Evolutionary conservation across 2,113 vertebrate species (phyloP).

Genomic region (Pheucticus melanocephalus): DNA sequence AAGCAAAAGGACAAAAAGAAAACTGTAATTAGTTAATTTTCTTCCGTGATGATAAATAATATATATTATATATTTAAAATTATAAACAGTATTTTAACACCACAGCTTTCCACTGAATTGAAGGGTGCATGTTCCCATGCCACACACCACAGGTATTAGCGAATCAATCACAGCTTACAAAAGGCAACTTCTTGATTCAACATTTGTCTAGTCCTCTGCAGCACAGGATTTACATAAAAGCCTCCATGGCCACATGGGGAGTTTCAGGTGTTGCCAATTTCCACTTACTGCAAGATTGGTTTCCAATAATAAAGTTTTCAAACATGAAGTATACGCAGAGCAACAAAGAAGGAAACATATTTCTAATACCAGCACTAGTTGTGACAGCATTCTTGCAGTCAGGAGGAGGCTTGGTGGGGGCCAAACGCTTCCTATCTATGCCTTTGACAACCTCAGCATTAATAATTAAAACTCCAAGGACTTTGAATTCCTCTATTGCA

Average conservation of each 20-base stretch:
- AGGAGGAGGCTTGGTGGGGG: not conserved
- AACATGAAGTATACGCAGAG: not conserved
- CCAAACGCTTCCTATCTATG: not conserved
- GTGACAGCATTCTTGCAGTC: not conserved
- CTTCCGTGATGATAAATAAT: conserved; percentile 49
- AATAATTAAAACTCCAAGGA: not conserved
- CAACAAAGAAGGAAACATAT: not conserved
- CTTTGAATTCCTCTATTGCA: not conserved
- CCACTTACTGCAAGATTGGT: not conserved
- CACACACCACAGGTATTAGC: not conserved
- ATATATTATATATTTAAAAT: conserved; percentile 39
- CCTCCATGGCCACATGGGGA: not conserved
- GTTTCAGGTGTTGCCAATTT: not conserved
- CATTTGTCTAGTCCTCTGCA: not conserved
- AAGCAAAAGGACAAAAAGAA: conserved; percentile 94
- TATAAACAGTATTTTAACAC: conserved; percentile 64
- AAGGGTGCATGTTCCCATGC: not conserved
- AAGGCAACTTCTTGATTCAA: not conserved
- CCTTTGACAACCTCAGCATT: not conserved
- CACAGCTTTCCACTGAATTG: conserved; percentile 33
- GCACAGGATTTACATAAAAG: not conserved
- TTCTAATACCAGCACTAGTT: not conserved
- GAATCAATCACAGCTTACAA: not conserved
- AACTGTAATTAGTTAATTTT: conserved; percentile 92
- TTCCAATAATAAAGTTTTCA: not conserved